These are phyloP conservation scores for Dipus sagitta DNA, from an alignment of 2,797 vertebrate species.

Conservation along the genomic window DNA sequence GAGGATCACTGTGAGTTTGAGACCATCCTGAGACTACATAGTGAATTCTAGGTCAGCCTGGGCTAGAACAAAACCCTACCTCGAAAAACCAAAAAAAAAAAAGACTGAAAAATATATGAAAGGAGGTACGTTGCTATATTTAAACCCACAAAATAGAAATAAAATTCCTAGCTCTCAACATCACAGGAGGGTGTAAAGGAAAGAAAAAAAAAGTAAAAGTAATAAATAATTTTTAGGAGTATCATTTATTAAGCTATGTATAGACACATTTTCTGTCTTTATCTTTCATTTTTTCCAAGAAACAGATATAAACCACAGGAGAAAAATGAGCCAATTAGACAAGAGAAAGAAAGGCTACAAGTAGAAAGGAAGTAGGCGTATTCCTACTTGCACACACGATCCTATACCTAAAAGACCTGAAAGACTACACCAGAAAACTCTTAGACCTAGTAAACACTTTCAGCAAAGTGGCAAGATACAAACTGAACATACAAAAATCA, in stretches of 20 bases:
- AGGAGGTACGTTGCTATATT: conserved; percentile 21
- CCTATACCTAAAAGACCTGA: not conserved
- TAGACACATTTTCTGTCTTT: not conserved
- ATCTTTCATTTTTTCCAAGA: not conserved
- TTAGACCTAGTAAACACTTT: not conserved
- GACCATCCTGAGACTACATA: too few relatives aligned
- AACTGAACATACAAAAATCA: not conserved
- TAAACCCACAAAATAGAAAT: conserved; percentile 27
- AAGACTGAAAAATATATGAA: conserved; percentile 25
- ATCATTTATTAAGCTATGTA: conserved; percentile 34
- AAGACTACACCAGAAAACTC: not conserved
- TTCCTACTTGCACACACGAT: not conserved
- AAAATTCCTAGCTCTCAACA: not conserved
- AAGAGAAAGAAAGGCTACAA: not conserved
- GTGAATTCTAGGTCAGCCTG: too few relatives aligned
- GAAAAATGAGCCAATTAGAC: not conserved
- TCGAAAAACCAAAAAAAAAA: too few relatives aligned
- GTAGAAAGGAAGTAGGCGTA: not conserved
- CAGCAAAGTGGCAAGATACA: not conserved
- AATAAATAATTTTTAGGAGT: not conserved
- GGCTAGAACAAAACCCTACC: too few relatives aligned
- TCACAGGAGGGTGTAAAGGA: not conserved
- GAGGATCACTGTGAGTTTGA: too few relatives aligned
- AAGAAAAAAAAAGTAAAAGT: not conserved
- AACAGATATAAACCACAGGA: not conserved